Conservation (phyloP, 2,888 invertebrate genomes). For the Noctua janthe region DNA sequence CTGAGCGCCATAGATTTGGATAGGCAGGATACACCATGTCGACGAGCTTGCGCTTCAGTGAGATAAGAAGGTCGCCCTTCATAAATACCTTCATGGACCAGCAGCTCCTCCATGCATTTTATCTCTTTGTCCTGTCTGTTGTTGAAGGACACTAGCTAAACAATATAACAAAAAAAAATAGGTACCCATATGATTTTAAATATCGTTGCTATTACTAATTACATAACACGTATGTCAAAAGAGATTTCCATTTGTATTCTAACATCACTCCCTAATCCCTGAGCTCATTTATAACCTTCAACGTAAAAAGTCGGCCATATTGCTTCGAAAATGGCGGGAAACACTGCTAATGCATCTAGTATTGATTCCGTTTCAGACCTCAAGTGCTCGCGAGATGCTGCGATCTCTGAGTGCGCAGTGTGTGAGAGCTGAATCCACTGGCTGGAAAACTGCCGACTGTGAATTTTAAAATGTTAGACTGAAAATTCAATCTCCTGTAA, state of each 20-base stretch:
- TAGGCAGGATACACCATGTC: no score
- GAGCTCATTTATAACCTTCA: conserved; percentile 3
- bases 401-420: conserved; percentile 12
- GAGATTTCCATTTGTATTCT: background rate
- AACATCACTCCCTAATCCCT: background rate
- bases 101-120: no score
- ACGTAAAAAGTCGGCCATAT: conserved; percentile 15
- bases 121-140: no score
- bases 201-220: background rate
- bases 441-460: conserved; percentile 7
- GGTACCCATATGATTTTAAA: background rate
- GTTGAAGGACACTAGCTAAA: no score
- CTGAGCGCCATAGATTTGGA: no score
- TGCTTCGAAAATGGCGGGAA: conserved; percentile 22
- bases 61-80: no score
- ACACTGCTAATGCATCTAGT: conserved; percentile 47
- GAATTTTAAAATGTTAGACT: conserved; percentile 12
- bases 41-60: no score
- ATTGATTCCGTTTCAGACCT: conserved; percentile 43
- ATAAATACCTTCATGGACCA: background rate
- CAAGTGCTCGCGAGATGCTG: conserved; percentile 25
- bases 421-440: conserved; percentile 30
- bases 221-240: background rate
- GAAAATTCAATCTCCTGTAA: background rate
- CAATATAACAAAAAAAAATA: background rate